Base-by-base conservation (phyloP, 2,113 vertebrate genomes). In the Melanostigma gelatinosum region DNA sequence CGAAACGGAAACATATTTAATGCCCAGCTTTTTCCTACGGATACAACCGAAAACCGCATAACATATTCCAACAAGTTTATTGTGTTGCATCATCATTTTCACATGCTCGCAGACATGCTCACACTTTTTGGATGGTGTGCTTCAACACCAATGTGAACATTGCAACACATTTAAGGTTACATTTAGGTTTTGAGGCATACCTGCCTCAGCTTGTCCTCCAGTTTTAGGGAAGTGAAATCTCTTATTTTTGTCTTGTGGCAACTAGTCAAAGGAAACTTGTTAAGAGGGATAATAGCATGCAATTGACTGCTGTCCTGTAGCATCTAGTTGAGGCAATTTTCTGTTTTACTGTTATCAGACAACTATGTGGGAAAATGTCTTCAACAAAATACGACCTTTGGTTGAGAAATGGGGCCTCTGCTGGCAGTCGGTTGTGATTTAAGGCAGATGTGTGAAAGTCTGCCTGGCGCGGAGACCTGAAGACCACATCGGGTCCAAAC, bases 361-460 rank as follows among this genome's bases (percentile, higher is more conserved):
- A 88, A 75, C 82, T 86, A 83, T 80, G 85, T 84, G 74, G 74
- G 66, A 92, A 90, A 87, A 58, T 1, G 27, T 84, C 86, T 88
- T 55, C 82, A 87, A 78, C 1, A 42, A 36, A 75, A 42, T 77
- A 75, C 60, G 68, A 88, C 72, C 75, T 87, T 77, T 58, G 40
- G 57, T 87, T 70, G 71, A 76, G 88, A 88, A 85, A 82, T 10
- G 2, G 61, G 77, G 77, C 52, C 69, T 79, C 72, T 73, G 82
- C 66, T 84, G 77, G 89, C 81, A 90, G 80, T 71, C 7, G 5
- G 66, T 57, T 75, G 85, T 84, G 86, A 93, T 93, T 89, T 77
- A 82, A 91, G 82, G 82, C 92, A 94, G 90, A 94, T 94, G 92
- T 93, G 85, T 93, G 85, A 82, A 91, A 85, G 58, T 83, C 65